Percentiles rank a stretch among this genome's conserved stretches.
These are phyloP conservation scores for Corythornis leucogaster DNA, from an alignment of 2,797 vertebrate species.

Conservation along the genomic window DNA sequence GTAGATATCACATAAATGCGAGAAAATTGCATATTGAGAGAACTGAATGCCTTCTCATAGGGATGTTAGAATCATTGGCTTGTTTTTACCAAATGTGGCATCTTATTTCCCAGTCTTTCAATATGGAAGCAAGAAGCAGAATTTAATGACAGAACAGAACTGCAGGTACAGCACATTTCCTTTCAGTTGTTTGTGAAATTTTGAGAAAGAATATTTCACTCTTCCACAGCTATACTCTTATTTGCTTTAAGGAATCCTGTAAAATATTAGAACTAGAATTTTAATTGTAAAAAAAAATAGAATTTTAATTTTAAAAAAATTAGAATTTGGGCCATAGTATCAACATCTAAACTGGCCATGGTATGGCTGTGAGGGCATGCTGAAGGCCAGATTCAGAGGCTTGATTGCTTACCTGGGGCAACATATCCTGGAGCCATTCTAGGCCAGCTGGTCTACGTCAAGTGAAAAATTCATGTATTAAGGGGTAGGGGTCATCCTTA, in stretches of 20 bases:
- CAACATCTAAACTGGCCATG: neutral
- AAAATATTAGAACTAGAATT: neutral
- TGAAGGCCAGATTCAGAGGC: neutral
- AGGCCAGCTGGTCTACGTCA: neutral
- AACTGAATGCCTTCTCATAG: neutral
- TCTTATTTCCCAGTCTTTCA: neutral
- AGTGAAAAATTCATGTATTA: neutral
- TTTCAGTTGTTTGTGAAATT: neutral
- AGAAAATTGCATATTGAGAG: neutral
- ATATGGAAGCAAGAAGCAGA: neutral
- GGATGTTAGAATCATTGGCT: neutral
- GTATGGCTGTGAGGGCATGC: rapidly evolving
- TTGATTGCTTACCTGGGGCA: neutral
- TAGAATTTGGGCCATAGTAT: neutral
- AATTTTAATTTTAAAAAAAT: no score
- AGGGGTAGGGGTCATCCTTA: neutral
- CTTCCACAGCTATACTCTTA: neutral
- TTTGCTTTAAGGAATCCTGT: neutral
- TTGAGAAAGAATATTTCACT: neutral
- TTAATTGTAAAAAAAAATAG: no score
- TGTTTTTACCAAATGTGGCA: neutral
- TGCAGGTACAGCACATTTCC: neutral
- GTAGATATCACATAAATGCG: neutral
- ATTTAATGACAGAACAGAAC: neutral
- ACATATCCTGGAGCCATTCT: neutral